phyloP scores from a whole-genome alignment of 2,797 vertebrate species.

The Dendrocincla fuliginosa region DNA sequence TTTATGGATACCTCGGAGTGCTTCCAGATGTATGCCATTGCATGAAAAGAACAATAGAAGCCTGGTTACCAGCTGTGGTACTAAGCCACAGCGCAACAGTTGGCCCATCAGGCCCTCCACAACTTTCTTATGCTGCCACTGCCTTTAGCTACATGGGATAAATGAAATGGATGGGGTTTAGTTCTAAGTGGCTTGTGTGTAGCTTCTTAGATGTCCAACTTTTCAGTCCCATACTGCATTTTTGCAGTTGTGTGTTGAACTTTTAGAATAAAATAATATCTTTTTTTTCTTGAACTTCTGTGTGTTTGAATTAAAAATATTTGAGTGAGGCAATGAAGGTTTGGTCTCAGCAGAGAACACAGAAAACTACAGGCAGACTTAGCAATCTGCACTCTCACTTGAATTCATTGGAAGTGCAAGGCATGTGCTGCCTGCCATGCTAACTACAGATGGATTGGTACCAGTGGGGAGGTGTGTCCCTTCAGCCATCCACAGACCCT shows the following conservation, averaged over 20 bases:
- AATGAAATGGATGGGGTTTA: not conserved
- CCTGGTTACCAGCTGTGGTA: not conserved
- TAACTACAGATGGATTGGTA: not conserved
- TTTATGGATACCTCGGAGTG: not conserved
- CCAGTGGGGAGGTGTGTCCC: not conserved
- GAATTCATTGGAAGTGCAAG: not conserved
- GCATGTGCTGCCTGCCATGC: accelerated
- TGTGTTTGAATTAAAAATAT: not conserved
- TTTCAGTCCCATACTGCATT: not conserved
- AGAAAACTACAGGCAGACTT: not conserved
- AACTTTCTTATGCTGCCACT: not conserved
- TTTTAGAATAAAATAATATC: not conserved
- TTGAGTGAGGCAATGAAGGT: accelerated
- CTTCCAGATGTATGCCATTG: not conserved
- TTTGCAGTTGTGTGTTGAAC: not conserved
- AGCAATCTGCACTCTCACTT: not conserved
- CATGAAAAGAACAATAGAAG: not conserved
- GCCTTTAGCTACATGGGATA: not conserved
- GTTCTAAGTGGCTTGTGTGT: not conserved
- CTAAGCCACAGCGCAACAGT: not conserved
- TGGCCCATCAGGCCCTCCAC: not conserved
- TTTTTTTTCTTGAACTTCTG: not conserved
- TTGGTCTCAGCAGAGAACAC: not conserved
- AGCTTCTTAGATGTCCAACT: not conserved
- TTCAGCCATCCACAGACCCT: not conserved